Evolutionary conservation across 2,888 invertebrate species (phyloP), one percentile per base, ranked within the genome.

Genomic region (Drosophila limbata): DNA sequence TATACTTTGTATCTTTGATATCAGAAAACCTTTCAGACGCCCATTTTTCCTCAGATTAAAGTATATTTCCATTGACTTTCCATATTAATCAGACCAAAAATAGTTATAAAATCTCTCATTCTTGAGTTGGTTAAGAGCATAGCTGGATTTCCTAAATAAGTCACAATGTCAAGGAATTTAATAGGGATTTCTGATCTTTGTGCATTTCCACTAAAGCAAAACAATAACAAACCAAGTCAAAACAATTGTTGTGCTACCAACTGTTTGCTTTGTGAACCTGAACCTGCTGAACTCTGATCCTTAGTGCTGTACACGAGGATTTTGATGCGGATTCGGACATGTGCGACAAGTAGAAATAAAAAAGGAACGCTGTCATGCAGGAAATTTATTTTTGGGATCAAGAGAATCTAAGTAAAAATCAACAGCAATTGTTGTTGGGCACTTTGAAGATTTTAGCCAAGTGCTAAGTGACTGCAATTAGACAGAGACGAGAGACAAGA

Each of bases 381-480:
- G 73, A 70, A 73, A 85, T 84, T 88, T 85, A 89, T 89, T 76
- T 72, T 69, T 67, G 63, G 82, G 76, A 73, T 77, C 60, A 70
- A 59, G 15, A 44, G 53, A 69, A 73, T 62, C 40, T 50, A 45
- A 33, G 68, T 52, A 73, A 72, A 72, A 89, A 81, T 81, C 84
- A 87, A 84, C 84, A 77, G 51, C 84, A 84, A 89, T 84, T 81
- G 79, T 79, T 84, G 66, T 21, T 45, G 45, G 35, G 60, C 57
- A 57, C 63, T 72, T 52, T 63, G 63, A 31, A 37, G 53, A 44
- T 68, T 42, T 45, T 19, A 47, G 68, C 67, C 72, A 77, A 87
- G 88, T 89, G 85, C 85, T 84, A 84, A 84, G 89, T 89, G 88
- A 75, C 64, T 89, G 80, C 85, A 85, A 85, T 85, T 85, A 88